phyloP scores from a whole-genome alignment of 2,888 invertebrate genomes.

The Cosmorhoe ocellata region DNA sequence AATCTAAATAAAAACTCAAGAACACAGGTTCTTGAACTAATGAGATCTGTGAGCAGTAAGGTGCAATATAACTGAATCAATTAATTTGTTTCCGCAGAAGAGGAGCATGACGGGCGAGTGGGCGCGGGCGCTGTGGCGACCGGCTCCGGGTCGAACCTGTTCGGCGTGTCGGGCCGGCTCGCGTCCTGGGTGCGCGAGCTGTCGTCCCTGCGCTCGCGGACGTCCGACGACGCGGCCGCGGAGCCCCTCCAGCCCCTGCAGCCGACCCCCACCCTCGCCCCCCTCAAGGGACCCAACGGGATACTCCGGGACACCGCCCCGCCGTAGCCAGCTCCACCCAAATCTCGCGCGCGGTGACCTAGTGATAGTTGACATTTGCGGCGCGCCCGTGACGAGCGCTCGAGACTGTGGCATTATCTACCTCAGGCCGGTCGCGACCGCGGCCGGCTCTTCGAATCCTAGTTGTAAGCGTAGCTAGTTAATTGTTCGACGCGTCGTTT shows the following conservation, averaged over 20 bases:
- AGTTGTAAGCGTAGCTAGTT: conserved; percentile 72
- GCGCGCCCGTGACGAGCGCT: background rate
- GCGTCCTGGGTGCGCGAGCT: conserved; percentile 79
- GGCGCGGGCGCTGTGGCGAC: conserved; percentile 73
- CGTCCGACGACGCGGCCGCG: conserved; percentile 66
- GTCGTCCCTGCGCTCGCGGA: conserved; percentile 69
- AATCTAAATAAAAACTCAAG: too few species aligned
- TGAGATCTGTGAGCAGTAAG: too few species aligned
- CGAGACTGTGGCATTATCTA: conserved; percentile 47
- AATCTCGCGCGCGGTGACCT: conserved; percentile 16
- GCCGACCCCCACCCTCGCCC: conserved; percentile 22
- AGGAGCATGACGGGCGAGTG: conserved; percentile 69
- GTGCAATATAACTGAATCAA: background rate
- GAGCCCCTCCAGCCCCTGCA: conserved; percentile 50
- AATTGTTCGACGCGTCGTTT: conserved; percentile 56
- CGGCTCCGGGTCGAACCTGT: conserved; percentile 75
- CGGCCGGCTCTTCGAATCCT: conserved; percentile 71
- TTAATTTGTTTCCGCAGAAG: conserved; percentile 49
- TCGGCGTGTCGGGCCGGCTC: conserved; percentile 77
- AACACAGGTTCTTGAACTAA: too few species aligned
- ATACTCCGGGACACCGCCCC: conserved; percentile 45
- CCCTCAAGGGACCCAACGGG: conserved; percentile 53
- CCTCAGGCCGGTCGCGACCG: conserved; percentile 56
- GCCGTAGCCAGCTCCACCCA: conserved; percentile 22
- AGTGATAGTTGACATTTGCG: background rate